Evolutionary conservation across 1,140 invertebrate species (phyloP), one percentile per base, ranked within the genome.

Genomic region (Trypoxylus dichotomus): DNA sequence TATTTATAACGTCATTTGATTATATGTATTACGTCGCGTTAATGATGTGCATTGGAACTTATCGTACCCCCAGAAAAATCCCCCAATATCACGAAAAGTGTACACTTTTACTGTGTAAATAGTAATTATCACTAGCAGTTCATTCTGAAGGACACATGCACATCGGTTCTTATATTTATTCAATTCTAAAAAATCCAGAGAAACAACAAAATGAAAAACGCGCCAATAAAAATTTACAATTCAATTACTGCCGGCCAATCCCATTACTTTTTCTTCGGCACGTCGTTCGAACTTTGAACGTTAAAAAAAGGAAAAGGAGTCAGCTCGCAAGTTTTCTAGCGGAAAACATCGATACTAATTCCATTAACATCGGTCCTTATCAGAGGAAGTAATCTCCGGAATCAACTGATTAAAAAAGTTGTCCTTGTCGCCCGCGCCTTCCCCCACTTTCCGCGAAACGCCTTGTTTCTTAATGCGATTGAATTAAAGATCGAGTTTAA

Each of bases 341-440:
- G 72, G 21, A 78, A 83, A 82, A 83, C 84, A 84, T 84, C 81
- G 83, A 85, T 85, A 84, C 83, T 84, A 84, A 85, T 85, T 85
- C 84, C 84, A 85, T 85, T 84, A 84, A 84, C 83, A 85, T 82
- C 82, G 81, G 79, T 85, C 81, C 81, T 83, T 84, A 85, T 85
- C 85, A 77, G 78, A 79, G 81, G 80, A 81, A 82, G 79, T 84
- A 82, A 85, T 85, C 84, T 83, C 80, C 81, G 81, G 83, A 84
- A 85, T 85, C 83, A 82, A 81, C 82, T 84, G 84, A 85, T 85
- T 85, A 85, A 85, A 85, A 85, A 85, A 85, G 84, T 85, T 85
- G 84, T 84, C 80, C 82, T 80, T 81, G 60, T 80, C 81, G 79
- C 82, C 77, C 79, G 78, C 73, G 78, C 63, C 73, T 42, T 29